Percentiles rank a stretch among this genome's conserved stretches.
These are phyloP conservation scores for Pteronura brasiliensis DNA, from an alignment of 2,113 vertebrate genomes.

Conservation along the genomic window DNA sequence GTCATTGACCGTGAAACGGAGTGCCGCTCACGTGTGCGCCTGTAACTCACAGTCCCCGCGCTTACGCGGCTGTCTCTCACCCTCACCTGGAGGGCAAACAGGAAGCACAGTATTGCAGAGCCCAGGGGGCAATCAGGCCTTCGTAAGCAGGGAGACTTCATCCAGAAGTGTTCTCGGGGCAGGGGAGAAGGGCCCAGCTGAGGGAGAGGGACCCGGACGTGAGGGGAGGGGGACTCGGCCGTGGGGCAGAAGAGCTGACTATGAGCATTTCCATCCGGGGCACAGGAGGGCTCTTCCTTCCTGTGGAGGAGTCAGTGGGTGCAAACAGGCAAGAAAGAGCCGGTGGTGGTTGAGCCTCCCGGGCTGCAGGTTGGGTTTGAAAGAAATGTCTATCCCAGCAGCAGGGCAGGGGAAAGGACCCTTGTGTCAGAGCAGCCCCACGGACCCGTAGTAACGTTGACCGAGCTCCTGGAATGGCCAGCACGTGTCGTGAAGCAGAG, in stretches of 20 bases:
- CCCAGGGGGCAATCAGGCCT: too few relatives aligned
- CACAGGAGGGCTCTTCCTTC: neutral
- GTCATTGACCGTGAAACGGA: neutral
- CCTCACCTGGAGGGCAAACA: neutral
- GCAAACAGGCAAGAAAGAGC: neutral
- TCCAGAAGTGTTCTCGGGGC: neutral
- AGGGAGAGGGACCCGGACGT: neutral
- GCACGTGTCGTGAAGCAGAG: neutral
- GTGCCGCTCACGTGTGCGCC: rapidly evolving
- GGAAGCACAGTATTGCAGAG: neutral
- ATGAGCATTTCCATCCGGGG: neutral
- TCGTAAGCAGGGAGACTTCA: neutral
- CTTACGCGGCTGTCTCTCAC: neutral
- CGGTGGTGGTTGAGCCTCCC: neutral
- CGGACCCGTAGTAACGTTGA: neutral
- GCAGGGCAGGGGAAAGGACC: neutral
- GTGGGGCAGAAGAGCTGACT: neutral
- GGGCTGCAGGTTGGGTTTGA: neutral
- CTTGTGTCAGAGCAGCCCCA: neutral
- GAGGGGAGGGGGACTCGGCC: too few relatives aligned
- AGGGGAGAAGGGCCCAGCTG: neutral
- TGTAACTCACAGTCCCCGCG: too few relatives aligned
- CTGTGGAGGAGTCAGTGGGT: neutral
- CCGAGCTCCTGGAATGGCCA: neutral
- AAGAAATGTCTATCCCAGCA: neutral